These are phyloP conservation scores for Hybos culiciformis DNA, from an alignment of 2,888 invertebrate genomes.

Conservation along the genomic window DNA sequence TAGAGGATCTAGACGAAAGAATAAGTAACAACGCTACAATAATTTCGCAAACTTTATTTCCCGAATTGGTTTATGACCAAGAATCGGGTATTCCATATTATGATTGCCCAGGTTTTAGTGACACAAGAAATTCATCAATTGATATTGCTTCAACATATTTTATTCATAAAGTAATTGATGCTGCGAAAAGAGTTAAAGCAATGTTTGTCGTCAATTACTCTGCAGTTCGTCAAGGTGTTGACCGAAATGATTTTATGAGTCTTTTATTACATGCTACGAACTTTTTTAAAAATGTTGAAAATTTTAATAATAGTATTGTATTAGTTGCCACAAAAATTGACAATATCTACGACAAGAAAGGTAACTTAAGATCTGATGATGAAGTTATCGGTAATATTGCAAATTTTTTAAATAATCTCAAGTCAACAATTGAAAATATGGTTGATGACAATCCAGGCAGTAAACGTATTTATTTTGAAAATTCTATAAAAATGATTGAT, in stretches of 20 bases:
- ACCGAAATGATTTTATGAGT: slow-evolving; percentile 9
- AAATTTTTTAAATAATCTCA: slow-evolving; percentile 3
- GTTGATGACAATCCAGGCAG: too few species aligned
- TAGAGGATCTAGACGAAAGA: not conserved
- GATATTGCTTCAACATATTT: slow-evolving; percentile 14
- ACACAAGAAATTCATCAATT: slow-evolving; percentile 10
- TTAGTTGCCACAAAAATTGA: slow-evolving; percentile 14
- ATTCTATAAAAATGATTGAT: not conserved
- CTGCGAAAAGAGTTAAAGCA: slow-evolving; percentile 10
- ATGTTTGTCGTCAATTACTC: slow-evolving; percentile 10
- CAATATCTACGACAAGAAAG: not conserved
- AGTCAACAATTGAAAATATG: too few species aligned
- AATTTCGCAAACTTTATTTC: slow-evolving; percentile 4
- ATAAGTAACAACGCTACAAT: not conserved
- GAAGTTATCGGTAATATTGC: slow-evolving; percentile 1
- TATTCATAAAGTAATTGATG: slow-evolving; percentile 11
- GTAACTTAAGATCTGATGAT: not conserved
- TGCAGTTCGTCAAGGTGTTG: slow-evolving; percentile 7
- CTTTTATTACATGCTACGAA: slow-evolving; percentile 7
- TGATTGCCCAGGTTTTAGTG: slow-evolving; percentile 16
- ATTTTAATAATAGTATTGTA: slow-evolving; percentile 8
- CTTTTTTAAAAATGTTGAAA: slow-evolving; percentile 8
- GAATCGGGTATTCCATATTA: slow-evolving; percentile 5
- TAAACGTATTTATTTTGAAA: not conserved
- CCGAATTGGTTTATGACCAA: slow-evolving; percentile 7